A percentile compares a stretch with the other conserved stretches of the same genome.
Evolutionary conservation across 2,113 vertebrate genomes (phyloP).

Genomic region (Gracilinanus agilis): DNA sequence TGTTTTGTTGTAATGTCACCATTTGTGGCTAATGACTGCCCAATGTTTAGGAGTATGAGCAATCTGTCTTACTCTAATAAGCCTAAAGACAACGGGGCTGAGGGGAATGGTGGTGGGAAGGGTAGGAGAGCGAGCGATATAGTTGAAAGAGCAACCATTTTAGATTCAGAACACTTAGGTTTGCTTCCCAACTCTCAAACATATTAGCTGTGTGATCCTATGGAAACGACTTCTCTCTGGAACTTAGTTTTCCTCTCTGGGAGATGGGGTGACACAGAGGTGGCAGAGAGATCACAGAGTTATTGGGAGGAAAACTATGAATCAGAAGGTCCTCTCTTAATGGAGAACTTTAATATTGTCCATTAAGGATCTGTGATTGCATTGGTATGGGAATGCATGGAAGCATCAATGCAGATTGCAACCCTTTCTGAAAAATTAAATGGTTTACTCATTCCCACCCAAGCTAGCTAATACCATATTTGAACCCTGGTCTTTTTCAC

Average conservation of each 20-base stretch:
- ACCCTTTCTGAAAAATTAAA: background rate
- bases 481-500: background rate
- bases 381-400: background rate
- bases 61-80: constrained; percentile 16
- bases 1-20: background rate
- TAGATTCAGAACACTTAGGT: background rate
- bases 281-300: background rate
- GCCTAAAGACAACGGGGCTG: background rate
- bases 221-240: background rate
- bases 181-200: background rate
- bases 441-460: background rate
- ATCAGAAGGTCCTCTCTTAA: background rate
- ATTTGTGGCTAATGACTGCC: background rate
- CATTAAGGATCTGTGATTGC: background rate
- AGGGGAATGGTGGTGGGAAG: background rate
- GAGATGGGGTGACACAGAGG: background rate
- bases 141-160: background rate
- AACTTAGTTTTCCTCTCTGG: background rate
- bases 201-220: background rate
- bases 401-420: background rate
- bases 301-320: background rate
- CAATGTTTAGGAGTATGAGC: background rate
- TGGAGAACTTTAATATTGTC: background rate
- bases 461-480: background rate
- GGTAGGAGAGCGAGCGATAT: background rate